Conservation (phyloP, 2,888 invertebrate species). For the Orthosia cruda region DNA sequence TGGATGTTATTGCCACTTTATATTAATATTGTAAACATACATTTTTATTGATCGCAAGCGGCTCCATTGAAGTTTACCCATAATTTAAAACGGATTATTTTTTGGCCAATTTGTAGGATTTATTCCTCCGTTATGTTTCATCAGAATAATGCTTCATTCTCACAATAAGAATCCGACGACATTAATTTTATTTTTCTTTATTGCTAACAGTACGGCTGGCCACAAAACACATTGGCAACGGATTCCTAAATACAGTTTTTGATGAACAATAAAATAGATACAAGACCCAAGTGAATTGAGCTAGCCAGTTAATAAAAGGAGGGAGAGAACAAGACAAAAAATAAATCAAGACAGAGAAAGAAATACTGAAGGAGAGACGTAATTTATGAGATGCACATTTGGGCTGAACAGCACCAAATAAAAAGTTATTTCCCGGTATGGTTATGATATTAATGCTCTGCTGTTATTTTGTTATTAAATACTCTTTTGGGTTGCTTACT, state of each 20-base stretch:
- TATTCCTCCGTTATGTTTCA: slow-evolving; percentile 21
- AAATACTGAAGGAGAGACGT: slow-evolving; percentile 85
- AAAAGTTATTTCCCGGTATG: slow-evolving; percentile 86
- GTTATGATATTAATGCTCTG: slow-evolving; percentile 82
- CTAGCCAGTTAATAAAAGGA: slow-evolving; percentile 85
- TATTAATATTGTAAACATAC: slow-evolving; percentile 85
- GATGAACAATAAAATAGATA: slow-evolving; percentile 79
- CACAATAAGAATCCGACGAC: slow-evolving; percentile 4
- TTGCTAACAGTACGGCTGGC: slow-evolving; percentile 13
- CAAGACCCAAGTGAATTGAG: slow-evolving; percentile 83
- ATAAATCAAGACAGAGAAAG: slow-evolving; percentile 84
- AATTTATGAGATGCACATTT: slow-evolving; percentile 91
- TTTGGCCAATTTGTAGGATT: slow-evolving; percentile 18
- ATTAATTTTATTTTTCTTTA: slow-evolving; percentile 33
- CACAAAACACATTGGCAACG: slow-evolving; percentile 59
- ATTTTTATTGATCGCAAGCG: slow-evolving; percentile 58
- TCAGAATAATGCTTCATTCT: slow-evolving; percentile 14
- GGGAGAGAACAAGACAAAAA: slow-evolving; percentile 83
- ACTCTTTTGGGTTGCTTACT: background rate
- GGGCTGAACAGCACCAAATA: slow-evolving; percentile 89
- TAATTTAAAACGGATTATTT: slow-evolving; percentile 30
- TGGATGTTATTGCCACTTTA: slow-evolving; percentile 80
- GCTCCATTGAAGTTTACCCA: slow-evolving; percentile 42
- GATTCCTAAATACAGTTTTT: slow-evolving; percentile 78
- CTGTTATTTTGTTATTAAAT: slow-evolving; percentile 61